Conservation (phyloP, 1,140 invertebrate species). For the Nasonia vitripennis region DNA sequence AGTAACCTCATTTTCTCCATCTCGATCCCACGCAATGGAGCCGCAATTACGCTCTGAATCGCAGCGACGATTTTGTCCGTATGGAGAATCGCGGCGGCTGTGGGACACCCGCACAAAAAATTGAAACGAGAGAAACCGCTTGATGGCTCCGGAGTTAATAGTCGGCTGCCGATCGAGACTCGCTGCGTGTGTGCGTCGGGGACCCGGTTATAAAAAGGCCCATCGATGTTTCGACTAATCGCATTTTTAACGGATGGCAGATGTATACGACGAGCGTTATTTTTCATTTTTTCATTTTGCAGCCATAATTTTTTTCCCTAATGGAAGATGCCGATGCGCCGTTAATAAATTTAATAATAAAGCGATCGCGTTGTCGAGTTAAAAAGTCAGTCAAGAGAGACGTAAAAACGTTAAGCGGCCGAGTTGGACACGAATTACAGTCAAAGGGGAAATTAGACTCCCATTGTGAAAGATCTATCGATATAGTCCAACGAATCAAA, state of each 20-base stretch:
- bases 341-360: too few species aligned
- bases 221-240: slow-evolving; percentile 38
- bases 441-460: neutral
- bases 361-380: too few species aligned
- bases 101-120: slow-evolving; percentile 12
- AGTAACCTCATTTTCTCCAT: neutral
- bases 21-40: neutral
- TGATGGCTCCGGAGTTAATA: slow-evolving; percentile 34
- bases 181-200: neutral
- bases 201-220: neutral
- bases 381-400: neutral
- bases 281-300: neutral
- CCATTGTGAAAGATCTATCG: neutral
- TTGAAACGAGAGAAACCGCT: slow-evolving; percentile 34
- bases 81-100: neutral
- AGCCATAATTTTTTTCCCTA: too few species aligned
- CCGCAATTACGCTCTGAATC: too few species aligned
- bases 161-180: neutral
- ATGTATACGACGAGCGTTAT: neutral
- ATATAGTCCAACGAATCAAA: neutral
- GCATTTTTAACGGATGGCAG: slow-evolving; percentile 1
- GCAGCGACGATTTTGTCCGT: neutral
- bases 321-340: too few species aligned
- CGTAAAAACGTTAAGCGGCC: neutral
- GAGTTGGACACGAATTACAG: neutral